Base-by-base conservation (phyloP, 2,113 vertebrate genomes). In the Herpailurus yagouaroundi region DNA sequence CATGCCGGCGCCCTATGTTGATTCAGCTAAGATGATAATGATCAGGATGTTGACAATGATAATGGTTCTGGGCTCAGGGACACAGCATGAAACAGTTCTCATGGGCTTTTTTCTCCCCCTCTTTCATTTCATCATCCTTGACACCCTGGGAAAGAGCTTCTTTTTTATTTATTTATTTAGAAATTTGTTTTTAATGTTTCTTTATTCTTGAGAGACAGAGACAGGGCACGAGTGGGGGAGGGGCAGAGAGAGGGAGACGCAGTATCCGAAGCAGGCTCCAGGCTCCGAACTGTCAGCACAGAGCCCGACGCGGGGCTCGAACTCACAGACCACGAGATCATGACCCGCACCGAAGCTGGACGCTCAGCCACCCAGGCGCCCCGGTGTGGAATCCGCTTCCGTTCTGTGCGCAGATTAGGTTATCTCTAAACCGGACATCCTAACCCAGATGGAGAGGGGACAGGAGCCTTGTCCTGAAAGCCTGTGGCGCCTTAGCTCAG, bases 401-500 rank as follows among this genome's bases (percentile, higher is more conserved):
- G 0, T 82, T 48, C 57, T 48, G 25, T 55, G 0, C 0, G 0
- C 64, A 98, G 97, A 98, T 95, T 98, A 97, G n/a, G 97, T 95
- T 86, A 89, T 98, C 97, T 96, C 97, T 79, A 98, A 98, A 84
- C 97, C 97, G 0, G 97, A 97, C 83, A 94, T 98, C 86, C 96
- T 98, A 25, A 69, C 83, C 64, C 83, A 38, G 86, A 89, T 98
- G 48, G 98, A 98, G 83, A 91, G 80, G 74, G 98, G 97, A 96
- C 96, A 97, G 52, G 86, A 97, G 5, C 98, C 98, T 41, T 97
- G 95, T 80, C 77, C 57, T 14, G 19, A 76, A 38, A 95, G 63
- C 68, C 41, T 5, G 0, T 68, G 79, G 91, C 45, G 36, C 63
- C 63, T 93, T 31, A 3, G 76, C 57, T 63, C 19, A 41, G 66